Evolutionary conservation across 2,797 vertebrate genomes (phyloP).

Genomic region (Sylvilagus floridanus): DNA sequence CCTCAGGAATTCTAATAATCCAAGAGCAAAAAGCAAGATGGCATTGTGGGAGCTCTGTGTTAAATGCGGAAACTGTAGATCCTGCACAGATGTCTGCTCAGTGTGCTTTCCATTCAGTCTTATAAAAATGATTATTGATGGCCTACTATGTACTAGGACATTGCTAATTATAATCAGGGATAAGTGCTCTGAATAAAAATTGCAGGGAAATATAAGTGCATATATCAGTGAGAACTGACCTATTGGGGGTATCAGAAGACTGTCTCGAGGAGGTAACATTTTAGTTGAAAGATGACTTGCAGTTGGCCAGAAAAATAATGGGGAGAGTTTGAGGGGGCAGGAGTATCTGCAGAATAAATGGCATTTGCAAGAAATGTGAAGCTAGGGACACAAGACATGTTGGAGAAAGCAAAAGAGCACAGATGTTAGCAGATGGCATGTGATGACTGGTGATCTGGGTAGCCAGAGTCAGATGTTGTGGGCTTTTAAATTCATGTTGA

Average conservation of each 20-base stretch:
- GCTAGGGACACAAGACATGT: not conserved
- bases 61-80: not conserved
- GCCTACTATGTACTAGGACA: not conserved
- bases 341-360: not conserved
- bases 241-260: not conserved
- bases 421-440: not conserved
- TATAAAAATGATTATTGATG: not conserved
- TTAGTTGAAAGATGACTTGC: not conserved
- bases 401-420: not conserved
- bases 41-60: not conserved
- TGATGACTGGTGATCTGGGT: not conserved
- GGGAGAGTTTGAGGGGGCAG: not conserved
- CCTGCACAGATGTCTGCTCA: not conserved
- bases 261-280: not conserved
- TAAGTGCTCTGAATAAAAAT: slow-evolving; percentile 1
- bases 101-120: not conserved
- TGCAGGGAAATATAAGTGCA: not conserved
- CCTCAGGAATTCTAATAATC: not conserved
- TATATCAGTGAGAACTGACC: not conserved
- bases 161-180: slow-evolving; percentile 1
- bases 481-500: not conserved
- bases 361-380: not conserved
- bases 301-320: not conserved
- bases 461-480: not conserved
- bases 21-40: not conserved